Conservation (phyloP, 2,797 vertebrate genomes). For the Sebastiscus albofasciatus region DNA sequence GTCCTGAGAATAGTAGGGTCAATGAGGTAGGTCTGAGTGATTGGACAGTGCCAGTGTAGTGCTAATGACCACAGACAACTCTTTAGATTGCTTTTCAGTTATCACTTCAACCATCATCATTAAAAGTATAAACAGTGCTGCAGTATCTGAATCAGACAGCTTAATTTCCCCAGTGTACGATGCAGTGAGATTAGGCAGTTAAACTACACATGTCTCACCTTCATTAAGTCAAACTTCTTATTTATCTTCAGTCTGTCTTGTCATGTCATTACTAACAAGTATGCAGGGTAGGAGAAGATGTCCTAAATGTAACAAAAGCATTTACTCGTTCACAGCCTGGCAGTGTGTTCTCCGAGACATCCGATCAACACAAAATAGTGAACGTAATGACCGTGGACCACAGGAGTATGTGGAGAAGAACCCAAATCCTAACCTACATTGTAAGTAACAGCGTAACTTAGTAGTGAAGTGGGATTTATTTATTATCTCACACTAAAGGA, state of each 20-base stretch:
- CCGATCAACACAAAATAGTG: slow-evolving; percentile 89
- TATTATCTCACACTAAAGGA: neutral
- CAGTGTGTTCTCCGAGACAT: slow-evolving; percentile 96
- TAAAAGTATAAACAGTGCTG: neutral
- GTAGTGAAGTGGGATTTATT: neutral
- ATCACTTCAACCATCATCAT: neutral
- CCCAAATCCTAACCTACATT: slow-evolving; percentile 94
- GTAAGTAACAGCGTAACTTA: slow-evolving; percentile 79
- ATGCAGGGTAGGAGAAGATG: neutral
- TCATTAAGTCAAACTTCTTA: neutral
- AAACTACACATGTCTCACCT: neutral
- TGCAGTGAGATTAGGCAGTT: neutral
- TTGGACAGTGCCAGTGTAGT: neutral
- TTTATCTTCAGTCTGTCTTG: neutral
- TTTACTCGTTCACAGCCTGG: slow-evolving; percentile 86
- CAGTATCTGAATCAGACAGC: neutral
- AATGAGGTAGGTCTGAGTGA: neutral
- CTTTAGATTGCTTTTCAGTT: neutral
- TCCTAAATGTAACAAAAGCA: neutral
- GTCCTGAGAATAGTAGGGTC: too few relatives aligned
- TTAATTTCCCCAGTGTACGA: neutral
- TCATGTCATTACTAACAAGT: neutral
- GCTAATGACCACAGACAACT: neutral
- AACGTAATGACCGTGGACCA: slow-evolving; percentile 92
- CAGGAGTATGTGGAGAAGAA: slow-evolving; percentile 98